phyloP scores from a whole-genome alignment of 92 coral and sea anemone species.

The Parazoanthus swiftii region DNA sequence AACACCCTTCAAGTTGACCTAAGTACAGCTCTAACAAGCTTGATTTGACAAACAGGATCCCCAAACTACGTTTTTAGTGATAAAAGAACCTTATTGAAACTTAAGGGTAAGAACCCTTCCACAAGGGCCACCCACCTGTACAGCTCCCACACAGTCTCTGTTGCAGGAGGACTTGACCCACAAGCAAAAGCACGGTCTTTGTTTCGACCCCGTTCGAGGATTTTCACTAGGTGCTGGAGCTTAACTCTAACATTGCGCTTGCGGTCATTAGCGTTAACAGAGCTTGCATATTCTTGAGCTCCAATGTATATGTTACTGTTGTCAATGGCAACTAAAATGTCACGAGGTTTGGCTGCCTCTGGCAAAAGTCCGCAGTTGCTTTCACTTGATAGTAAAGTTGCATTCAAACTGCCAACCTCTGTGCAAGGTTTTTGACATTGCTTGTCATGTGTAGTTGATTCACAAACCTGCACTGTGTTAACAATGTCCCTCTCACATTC shows the following conservation, averaged over 20 bases:
- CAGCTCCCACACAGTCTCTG: slow-evolving; percentile 97
- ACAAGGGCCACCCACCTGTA: slow-evolving; percentile 64
- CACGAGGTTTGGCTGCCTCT: slow-evolving; percentile 27
- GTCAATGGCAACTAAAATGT: slow-evolving; percentile 82
- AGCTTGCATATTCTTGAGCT: slow-evolving; percentile 94
- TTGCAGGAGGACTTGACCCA: slow-evolving; percentile 98
- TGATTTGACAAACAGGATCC: too few relatives aligned
- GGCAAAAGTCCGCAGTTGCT: background rate
- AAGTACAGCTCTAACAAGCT: too few relatives aligned
- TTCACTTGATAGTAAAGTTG: slow-evolving; percentile 1
- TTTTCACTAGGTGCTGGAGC: slow-evolving; percentile 88
- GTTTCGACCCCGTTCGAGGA: slow-evolving; percentile 77
- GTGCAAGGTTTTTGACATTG: background rate
- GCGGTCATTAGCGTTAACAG: slow-evolving; percentile 70
- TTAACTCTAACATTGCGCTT: slow-evolving; percentile 91
- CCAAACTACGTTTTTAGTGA: too few relatives aligned
- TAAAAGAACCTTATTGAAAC: too few relatives aligned
- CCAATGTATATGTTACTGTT: slow-evolving; percentile 97
- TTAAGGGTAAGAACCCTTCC: too few relatives aligned
- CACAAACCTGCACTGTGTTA: background rate
- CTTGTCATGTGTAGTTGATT: background rate
- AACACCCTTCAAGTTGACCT: too few relatives aligned
- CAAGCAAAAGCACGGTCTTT: slow-evolving; percentile 82
- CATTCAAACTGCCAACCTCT: background rate
- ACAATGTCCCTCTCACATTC: background rate